These are phyloP conservation scores for Eilema griseolum DNA, from an alignment of 2,888 invertebrate species.

Conservation along the genomic window DNA sequence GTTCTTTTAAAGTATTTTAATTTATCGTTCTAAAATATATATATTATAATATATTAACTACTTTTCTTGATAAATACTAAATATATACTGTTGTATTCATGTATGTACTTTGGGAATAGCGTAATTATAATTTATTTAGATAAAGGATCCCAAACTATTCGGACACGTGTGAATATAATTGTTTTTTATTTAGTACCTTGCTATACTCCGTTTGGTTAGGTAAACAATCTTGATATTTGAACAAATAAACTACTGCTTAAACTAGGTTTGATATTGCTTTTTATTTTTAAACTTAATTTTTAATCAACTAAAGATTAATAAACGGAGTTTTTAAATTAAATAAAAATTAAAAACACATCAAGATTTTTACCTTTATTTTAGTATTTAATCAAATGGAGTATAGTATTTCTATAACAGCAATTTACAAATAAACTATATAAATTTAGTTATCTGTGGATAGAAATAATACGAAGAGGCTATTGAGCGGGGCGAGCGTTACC, in stretches of 20 bases:
- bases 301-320: no score
- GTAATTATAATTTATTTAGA: neutral
- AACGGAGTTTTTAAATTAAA: no score
- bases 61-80: neutral
- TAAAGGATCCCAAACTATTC: neutral
- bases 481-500: slow-evolving; percentile 44
- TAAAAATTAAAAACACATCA: no score
- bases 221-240: no score
- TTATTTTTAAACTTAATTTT: no score
- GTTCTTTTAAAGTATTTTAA: neutral
- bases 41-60: neutral
- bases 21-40: neutral
- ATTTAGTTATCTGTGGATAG: slow-evolving; percentile 13
- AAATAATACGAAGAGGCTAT: slow-evolving; percentile 40
- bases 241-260: no score
- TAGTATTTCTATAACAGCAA: slow-evolving; percentile 14
- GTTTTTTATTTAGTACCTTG: no score
- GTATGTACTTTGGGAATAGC: neutral
- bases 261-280: no score
- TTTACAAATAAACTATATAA: slow-evolving; percentile 2
- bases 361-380: no score
- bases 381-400: no score
- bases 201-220: no score
- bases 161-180: neutral
- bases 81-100: neutral